A percentile compares a stretch with the other conserved stretches of the same genome.
phyloP scores from a whole-genome alignment of 2,888 invertebrate genomes.

The Melanargia galathea region DNA sequence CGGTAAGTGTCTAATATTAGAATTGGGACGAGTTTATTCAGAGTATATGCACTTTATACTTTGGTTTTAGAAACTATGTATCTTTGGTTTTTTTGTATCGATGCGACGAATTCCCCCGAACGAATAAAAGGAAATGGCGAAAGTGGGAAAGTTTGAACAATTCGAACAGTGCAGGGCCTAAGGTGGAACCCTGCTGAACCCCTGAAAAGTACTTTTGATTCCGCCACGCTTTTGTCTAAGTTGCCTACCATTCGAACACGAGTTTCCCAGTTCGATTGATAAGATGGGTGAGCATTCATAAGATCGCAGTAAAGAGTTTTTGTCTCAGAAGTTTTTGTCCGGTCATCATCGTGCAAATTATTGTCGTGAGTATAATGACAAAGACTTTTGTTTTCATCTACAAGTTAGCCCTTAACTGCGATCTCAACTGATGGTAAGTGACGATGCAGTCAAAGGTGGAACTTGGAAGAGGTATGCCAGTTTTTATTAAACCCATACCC shows the following conservation, averaged over 20 bases:
- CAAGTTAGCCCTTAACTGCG: no score
- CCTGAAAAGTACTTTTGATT: constrained; percentile 67
- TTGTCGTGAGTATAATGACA: no score
- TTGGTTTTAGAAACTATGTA: neutral
- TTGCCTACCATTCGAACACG: constrained; percentile 65
- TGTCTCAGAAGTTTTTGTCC: neutral
- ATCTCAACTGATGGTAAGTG: no score
- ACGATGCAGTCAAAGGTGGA: no score
- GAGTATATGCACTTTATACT: no score
- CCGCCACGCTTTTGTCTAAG: constrained; percentile 75
- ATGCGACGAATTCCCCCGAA: constrained; percentile 62
- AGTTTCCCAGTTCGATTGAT: constrained; percentile 64
- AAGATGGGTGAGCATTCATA: constrained; percentile 43
- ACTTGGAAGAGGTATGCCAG: no score
- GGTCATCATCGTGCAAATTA: no score
- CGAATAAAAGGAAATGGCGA: constrained; percentile 74
- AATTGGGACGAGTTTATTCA: no score
- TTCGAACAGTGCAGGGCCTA: constrained; percentile 66
- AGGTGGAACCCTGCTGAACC: constrained; percentile 57
- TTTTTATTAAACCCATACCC: no score
- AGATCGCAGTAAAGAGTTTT: neutral
- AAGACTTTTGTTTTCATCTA: no score
- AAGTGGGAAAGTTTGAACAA: constrained; percentile 76
- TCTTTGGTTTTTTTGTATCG: constrained; percentile 6
- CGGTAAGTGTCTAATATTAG: no score